These are phyloP conservation scores for Gobionotothen gibberifrons DNA, from an alignment of 2,797 vertebrate species.

Conservation along the genomic window DNA sequence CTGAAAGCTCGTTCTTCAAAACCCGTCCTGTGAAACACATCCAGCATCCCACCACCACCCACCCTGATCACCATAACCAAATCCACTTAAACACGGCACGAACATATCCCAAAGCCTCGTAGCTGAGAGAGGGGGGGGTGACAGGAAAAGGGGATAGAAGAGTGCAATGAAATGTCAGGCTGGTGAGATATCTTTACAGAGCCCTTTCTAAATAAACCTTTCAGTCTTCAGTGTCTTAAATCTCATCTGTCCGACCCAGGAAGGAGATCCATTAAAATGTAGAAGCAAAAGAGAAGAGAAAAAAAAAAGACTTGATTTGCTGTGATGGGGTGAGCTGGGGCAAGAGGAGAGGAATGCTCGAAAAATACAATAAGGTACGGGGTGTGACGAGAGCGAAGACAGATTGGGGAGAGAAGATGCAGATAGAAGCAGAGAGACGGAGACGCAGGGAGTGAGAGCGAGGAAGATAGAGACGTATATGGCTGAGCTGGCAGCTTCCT, in stretches of 20 bases:
- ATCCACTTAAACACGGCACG: slow-evolving; percentile 64
- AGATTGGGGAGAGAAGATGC: slow-evolving; percentile 54
- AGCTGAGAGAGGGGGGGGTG: not conserved
- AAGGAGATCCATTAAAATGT: slow-evolving; percentile 44
- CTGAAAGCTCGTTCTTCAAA: slow-evolving; percentile 55
- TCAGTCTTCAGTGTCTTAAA: slow-evolving; percentile 57
- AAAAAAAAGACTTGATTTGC: slow-evolving; percentile 51
- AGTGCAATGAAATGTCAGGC: slow-evolving; percentile 64
- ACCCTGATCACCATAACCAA: slow-evolving; percentile 59
- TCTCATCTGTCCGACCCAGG: slow-evolving; percentile 41
- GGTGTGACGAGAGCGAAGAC: slow-evolving; percentile 53
- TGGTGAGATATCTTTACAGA: slow-evolving; percentile 43
- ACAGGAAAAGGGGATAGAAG: slow-evolving; percentile 17
- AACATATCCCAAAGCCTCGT: slow-evolving; percentile 47
- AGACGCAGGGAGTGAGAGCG: slow-evolving; percentile 43
- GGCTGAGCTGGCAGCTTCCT: slow-evolving; percentile 71
- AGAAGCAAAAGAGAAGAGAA: slow-evolving; percentile 29
- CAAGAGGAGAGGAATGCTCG: slow-evolving; percentile 47
- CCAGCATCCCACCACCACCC: slow-evolving; percentile 60
- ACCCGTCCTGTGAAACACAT: slow-evolving; percentile 55
- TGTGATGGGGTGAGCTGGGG: slow-evolving; percentile 52
- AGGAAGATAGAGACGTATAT: slow-evolving; percentile 66
- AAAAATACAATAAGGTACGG: slow-evolving; percentile 48
- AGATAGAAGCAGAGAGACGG: slow-evolving; percentile 50
- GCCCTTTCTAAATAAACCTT: slow-evolving; percentile 67